phyloP scores from a whole-genome alignment of 1,140 invertebrate genomes.

The Sarcophaga bullata region DNA sequence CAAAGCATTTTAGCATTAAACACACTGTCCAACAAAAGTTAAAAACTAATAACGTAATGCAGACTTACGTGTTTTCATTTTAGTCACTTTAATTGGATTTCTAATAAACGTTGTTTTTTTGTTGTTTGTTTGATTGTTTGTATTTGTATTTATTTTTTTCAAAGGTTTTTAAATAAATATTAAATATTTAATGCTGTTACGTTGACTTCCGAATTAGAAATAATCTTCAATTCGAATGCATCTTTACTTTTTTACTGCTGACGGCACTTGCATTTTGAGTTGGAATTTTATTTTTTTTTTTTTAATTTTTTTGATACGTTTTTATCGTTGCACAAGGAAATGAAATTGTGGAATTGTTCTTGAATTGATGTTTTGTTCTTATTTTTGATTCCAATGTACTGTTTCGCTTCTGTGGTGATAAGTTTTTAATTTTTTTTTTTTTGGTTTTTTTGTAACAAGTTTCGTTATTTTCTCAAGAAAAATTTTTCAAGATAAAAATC shows the following conservation, averaged over 20 bases:
- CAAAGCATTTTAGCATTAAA: not conserved
- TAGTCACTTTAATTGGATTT: conserved; percentile 31
- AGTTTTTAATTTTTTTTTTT: not conserved
- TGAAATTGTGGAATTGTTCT: not conserved
- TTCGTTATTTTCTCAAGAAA: not conserved
- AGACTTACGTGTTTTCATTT: conserved; percentile 44
- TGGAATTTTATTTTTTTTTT: too few species aligned
- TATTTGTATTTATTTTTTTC: not conserved
- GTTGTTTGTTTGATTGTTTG: conserved; percentile 33
- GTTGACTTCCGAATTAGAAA: not conserved
- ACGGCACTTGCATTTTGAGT: not conserved
- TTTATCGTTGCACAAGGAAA: conserved; percentile 8
- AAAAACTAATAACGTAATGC: not conserved
- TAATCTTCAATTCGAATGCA: not conserved
- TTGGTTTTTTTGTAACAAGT: too few species aligned
- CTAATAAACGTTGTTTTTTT: not conserved
- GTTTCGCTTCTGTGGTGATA: conserved; percentile 25
- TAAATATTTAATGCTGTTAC: not conserved
- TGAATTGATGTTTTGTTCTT: not conserved
- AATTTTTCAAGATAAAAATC: conserved; percentile 4
- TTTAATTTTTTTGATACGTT: too few species aligned
- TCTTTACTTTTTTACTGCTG: not conserved
- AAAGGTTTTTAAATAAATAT: not conserved
- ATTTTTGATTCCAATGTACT: conserved; percentile 1
- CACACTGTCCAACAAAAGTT: not conserved